These are phyloP conservation scores for Amphilophus citrinellus DNA, from an alignment of 2,113 vertebrate genomes.

Conservation along the genomic window DNA sequence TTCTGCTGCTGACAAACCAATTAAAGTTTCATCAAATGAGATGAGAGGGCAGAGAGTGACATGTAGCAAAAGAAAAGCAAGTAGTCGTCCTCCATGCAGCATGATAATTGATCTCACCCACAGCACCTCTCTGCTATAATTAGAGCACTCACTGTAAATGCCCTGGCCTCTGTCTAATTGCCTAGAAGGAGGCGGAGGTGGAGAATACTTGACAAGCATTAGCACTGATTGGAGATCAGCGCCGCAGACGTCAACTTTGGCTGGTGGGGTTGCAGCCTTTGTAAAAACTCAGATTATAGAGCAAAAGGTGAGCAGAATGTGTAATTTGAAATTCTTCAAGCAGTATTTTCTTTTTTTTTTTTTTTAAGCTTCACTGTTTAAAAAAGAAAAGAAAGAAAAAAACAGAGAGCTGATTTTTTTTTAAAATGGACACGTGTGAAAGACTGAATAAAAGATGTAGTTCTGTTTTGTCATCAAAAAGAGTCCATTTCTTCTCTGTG, in stretches of 20 bases:
- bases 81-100: neutral
- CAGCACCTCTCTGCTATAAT: slow-evolving; percentile 40
- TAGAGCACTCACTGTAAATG: slow-evolving; percentile 54
- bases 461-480: neutral
- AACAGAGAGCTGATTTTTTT: too few species aligned
- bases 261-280: neutral
- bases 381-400: too few species aligned
- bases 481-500: neutral
- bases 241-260: neutral
- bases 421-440: neutral
- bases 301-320: neutral
- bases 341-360: neutral
- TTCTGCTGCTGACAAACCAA: neutral
- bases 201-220: slow-evolving; percentile 46
- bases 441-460: neutral
- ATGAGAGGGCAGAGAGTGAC: neutral
- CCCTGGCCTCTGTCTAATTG: slow-evolving; percentile 35
- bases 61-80: neutral
- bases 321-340: neutral
- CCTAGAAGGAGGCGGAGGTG: slow-evolving; percentile 37
- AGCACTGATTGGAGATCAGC: slow-evolving; percentile 42
- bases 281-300: neutral
- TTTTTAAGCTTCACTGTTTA: too few species aligned
- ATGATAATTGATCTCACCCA: slow-evolving; percentile 43
- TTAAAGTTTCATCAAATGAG: neutral